phyloP scores from a whole-genome alignment of 2,888 invertebrate genomes.

The Drosophila yooni region DNA sequence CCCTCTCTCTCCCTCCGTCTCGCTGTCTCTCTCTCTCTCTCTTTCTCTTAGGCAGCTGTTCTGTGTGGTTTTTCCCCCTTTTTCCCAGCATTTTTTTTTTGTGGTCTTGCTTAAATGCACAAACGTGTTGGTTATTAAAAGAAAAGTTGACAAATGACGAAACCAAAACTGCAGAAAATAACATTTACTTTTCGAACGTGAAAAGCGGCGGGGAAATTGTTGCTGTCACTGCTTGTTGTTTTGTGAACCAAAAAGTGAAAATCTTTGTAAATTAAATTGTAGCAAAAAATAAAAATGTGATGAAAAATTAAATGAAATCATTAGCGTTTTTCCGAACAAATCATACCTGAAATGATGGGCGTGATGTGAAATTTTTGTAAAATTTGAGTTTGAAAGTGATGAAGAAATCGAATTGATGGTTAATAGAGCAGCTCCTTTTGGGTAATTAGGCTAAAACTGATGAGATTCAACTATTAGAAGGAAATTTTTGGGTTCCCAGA shows the following conservation, averaged over 20 bases:
- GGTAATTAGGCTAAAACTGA: not conserved
- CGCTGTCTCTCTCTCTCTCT: slow-evolving; percentile 2
- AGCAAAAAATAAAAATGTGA: slow-evolving; percentile 28
- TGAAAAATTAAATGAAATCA: slow-evolving; percentile 44
- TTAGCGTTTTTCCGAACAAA: slow-evolving; percentile 39
- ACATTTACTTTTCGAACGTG: slow-evolving; percentile 37
- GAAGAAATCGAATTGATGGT: not conserved
- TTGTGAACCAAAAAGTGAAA: slow-evolving; percentile 65
- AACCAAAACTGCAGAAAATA: slow-evolving; percentile 26
- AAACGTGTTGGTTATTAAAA: slow-evolving; percentile 68
- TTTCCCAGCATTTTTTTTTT: slow-evolving; percentile 15
- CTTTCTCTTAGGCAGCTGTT: slow-evolving; percentile 23
- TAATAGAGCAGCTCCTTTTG: not conserved
- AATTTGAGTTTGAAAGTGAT: not conserved
- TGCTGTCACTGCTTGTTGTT: not conserved
- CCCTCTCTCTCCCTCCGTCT: not conserved
- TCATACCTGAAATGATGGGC: slow-evolving; percentile 65
- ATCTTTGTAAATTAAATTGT: slow-evolving; percentile 55
- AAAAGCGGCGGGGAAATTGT: slow-evolving; percentile 32
- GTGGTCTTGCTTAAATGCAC: slow-evolving; percentile 54
- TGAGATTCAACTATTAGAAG: not conserved
- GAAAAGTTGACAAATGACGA: slow-evolving; percentile 68
- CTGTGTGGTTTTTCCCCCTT: slow-evolving; percentile 15
- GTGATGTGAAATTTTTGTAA: slow-evolving; percentile 47
- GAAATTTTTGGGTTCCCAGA: not conserved